Percentiles rank a stretch among this genome's conserved stretches.
These are phyloP conservation scores for Spilogale gracilis DNA, from an alignment of 2,113 vertebrate species.

Conservation along the genomic window DNA sequence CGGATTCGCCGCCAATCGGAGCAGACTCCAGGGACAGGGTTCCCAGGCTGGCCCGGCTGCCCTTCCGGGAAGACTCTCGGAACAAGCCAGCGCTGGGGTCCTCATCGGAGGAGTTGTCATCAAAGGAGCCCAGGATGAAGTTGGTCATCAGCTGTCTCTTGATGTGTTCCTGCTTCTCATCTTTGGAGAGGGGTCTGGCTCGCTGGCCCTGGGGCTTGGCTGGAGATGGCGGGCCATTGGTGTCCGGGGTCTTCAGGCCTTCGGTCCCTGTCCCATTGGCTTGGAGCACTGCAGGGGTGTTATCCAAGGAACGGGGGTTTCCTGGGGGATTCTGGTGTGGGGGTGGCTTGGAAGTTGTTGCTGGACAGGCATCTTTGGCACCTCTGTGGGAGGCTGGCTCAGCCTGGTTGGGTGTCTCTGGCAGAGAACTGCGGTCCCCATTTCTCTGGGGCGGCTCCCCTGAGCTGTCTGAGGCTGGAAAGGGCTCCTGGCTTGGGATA, in stretches of 20 bases:
- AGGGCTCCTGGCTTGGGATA: neutral
- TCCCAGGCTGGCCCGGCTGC: constrained; percentile 78
- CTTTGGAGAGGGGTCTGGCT: neutral
- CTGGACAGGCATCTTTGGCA: neutral
- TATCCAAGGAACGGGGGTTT: neutral
- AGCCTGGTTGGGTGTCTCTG: neutral
- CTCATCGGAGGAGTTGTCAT: constrained; percentile 77
- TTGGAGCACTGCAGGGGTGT: neutral
- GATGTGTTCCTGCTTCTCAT: constrained; percentile 67
- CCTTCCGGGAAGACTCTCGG: constrained; percentile 48
- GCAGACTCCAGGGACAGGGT: constrained; percentile 33
- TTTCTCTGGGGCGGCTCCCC: neutral
- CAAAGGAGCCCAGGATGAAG: constrained; percentile 82
- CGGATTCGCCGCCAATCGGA: neutral
- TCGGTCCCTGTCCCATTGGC: neutral
- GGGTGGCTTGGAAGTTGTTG: neutral
- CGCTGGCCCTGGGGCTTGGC: neutral
- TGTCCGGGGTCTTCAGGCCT: neutral
- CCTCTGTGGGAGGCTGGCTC: neutral
- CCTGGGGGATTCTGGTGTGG: neutral
- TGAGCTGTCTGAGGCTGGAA: neutral
- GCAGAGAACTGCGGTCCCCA: fast-evolving
- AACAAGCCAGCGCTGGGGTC: neutral
- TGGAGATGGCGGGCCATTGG: neutral
- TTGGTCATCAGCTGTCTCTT: constrained; percentile 80